Percentiles rank a stretch among this genome's conserved stretches.
Conservation (phyloP, 2,888 invertebrate species). For the Hyposoter dolosus region DNA sequence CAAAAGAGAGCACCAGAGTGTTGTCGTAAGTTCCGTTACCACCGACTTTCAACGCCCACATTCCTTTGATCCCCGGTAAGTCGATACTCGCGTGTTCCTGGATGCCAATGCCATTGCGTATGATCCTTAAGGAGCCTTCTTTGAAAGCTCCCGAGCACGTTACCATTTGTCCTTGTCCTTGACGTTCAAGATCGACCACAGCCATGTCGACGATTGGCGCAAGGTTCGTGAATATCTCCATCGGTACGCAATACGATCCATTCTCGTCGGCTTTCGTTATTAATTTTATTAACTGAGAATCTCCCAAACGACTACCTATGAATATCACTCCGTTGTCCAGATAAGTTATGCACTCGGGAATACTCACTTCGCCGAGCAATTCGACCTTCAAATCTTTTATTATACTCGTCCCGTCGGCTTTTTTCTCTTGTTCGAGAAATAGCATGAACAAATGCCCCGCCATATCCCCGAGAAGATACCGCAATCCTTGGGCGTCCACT, state of each 20-base stretch:
- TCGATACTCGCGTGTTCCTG: constrained; percentile 99
- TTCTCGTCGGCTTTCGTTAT: constrained; percentile 93
- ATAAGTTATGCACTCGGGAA: constrained; percentile 99
- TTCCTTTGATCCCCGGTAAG: constrained; percentile 98
- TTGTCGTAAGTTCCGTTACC: constrained; percentile 91
- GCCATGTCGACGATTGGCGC: constrained; percentile 99
- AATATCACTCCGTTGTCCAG: constrained; percentile 99
- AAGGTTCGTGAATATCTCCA: constrained; percentile 98
- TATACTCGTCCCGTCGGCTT: constrained; percentile 90
- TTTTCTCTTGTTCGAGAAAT: constrained; percentile 93
- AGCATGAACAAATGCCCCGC: constrained; percentile 98
- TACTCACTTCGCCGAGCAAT: constrained; percentile 95
- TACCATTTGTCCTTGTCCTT: constrained; percentile 98
- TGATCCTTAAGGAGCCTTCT: constrained; percentile 98
- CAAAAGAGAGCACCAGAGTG: constrained; percentile 96
- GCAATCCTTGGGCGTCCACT: constrained; percentile 95
- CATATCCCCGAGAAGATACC: constrained; percentile 97
- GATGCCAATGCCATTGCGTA: constrained; percentile 99
- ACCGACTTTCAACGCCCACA: constrained; percentile 96
- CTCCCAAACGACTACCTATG: constrained; percentile 97
- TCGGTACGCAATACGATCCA: constrained; percentile 95
- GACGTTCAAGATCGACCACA: constrained; percentile 97
- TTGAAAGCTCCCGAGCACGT: constrained; percentile 99
- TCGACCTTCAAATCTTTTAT: constrained; percentile 98
- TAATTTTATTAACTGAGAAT: constrained; percentile 97